Base-by-base conservation (phyloP, 2,888 invertebrate genomes). In the Linnaemya vulpina region DNA sequence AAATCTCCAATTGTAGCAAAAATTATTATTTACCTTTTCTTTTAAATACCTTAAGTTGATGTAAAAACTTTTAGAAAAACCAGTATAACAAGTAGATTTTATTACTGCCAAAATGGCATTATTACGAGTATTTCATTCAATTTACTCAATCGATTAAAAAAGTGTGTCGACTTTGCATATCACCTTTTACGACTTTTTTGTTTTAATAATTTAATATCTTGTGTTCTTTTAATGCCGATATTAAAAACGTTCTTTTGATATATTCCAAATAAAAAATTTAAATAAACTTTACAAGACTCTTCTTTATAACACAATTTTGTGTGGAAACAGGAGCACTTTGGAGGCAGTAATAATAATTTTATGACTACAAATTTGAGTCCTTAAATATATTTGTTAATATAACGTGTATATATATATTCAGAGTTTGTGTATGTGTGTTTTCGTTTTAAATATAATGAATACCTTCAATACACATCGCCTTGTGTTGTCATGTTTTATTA, bases 111-210 rank as follows among this genome's bases (percentile, higher is more conserved):
- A n/a, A n/a, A n/a, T n/a, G n/a, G n/a, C n/a, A n/a, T 30, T 30
- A 30, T 38, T 38, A n/a, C n/a, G n/a, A n/a, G n/a, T n/a, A 9
- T 51, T 15, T 51, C 38, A 40, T 40, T 25, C 17, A 43, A 62
- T 75, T 65, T 30, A 53, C 15, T 53, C 40, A 10, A 43, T 25
- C 30, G 40, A n/a, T 15, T 7, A 10, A 20, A 30, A 20, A 46
- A 46, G 22, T n/a, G 40, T 17, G 9, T 7, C 38, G 63, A 63
- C 63, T 15, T 43, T n/a, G 51, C n/a, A 55, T 65, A 55, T 65
- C 43, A 22, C 38, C 51, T 63, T 74, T 62, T 53, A 75, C 35
- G 55, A 20, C 40, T 43, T 74, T 11, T n/a, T 75, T 55, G 13
- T 65, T 53, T 43, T 65, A 5, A 75, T 17, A 35, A 30, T 65